Base-by-base conservation (phyloP, 2,888 invertebrate genomes). In the Tetrapedia diversipes region DNA sequence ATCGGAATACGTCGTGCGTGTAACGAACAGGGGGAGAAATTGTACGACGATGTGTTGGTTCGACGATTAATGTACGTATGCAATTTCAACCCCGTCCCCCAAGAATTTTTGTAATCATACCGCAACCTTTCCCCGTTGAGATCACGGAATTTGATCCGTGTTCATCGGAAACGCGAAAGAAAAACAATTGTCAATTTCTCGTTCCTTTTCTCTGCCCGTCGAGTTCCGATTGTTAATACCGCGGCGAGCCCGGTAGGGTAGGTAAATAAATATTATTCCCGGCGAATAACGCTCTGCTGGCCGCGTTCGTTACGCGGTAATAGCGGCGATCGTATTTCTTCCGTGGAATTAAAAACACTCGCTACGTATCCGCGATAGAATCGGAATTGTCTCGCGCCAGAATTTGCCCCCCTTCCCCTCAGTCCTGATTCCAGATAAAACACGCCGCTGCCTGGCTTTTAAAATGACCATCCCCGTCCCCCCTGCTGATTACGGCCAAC, bases 331-430 rank as follows among this genome's bases (percentile, higher is more conserved):
- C 72, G 59, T 71, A 71, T 71, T 75, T 75, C 64, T 72, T 41
- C 27, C 6, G 7, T 14, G 22, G 27, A 45, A 72, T 60, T 59
- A 72, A 72, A 74, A 72, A 66, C 63, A 63, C 57, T 70, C 47
- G 74, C 53, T 37, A n/a, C 71, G 24, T 34, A 54, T 27, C n/a
- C 59, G 53, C n/a, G 74, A 76, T 76, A 67, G 67, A 61, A 61
- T 66, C 56, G 56, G 41, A 27, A 61, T 47, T 56, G 69, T 61
- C 63, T 53, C 56, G 64, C 57, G 57, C 27, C 43, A 22, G 64
- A 47, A 56, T 72, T 57, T 49, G 2, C n/a, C 22, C 3, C 8
- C 19, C 6, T 14, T n/a, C n/a, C n/a, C n/a, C n/a, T n/a, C n/a
- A n/a, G n/a, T n/a, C 59, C 43, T 49, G 59, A 61, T 61, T 59